Percentiles rank a stretch among this genome's conserved stretches.
phyloP scores from a whole-genome alignment of 1,140 invertebrate species.

The Chrysopa pallens region DNA sequence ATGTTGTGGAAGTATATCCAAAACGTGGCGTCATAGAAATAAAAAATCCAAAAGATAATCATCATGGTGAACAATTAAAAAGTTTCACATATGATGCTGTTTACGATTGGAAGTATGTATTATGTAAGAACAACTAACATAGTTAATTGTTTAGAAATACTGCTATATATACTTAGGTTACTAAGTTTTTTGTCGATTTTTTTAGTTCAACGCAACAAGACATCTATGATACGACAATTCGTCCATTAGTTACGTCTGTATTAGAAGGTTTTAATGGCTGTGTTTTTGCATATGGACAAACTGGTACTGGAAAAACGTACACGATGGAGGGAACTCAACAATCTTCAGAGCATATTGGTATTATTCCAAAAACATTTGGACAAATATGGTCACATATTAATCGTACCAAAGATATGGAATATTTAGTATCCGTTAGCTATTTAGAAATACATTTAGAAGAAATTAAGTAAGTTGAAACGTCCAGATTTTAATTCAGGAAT shows the following conservation, averaged over 20 bases:
- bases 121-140: no score
- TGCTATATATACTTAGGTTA: no score
- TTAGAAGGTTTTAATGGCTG: conserved; percentile 92
- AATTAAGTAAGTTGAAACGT: conserved; percentile 25
- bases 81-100: conserved; percentile 88
- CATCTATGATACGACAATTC: conserved; percentile 87
- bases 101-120: conserved; percentile 59
- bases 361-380: conserved; percentile 89
- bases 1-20: conserved; percentile 46
- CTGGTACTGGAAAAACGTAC: conserved; percentile 84
- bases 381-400: conserved; percentile 89
- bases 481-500: background rate
- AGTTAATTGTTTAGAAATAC: no score
- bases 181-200: no score
- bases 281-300: conserved; percentile 94
- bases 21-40: conserved; percentile 48
- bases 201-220: conserved; percentile 70
- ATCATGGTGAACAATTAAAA: conserved; percentile 39
- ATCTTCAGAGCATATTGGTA: conserved; percentile 39
- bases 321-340: conserved; percentile 72
- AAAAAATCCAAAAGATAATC: conserved; percentile 34
- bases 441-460: conserved; percentile 93
- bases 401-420: conserved; percentile 71
- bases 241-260: conserved; percentile 88
- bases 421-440: conserved; percentile 81